These are phyloP conservation scores for Mirounga angustirostris DNA, from an alignment of 2,113 vertebrate genomes.

Conservation along the genomic window DNA sequence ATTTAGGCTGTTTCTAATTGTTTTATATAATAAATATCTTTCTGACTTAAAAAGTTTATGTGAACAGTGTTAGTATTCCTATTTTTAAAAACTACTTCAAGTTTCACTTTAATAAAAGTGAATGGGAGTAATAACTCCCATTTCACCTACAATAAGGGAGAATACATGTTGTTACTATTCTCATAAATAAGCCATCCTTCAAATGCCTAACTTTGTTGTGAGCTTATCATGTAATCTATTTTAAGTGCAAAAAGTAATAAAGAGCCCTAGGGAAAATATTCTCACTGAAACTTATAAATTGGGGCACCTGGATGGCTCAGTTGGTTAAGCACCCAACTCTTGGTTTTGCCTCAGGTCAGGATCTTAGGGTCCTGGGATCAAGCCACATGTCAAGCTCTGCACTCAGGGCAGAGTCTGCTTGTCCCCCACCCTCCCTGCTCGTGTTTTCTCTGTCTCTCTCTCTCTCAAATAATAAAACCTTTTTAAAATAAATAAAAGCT, in stretches of 20 bases:
- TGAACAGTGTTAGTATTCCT: background rate
- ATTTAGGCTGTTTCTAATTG: background rate
- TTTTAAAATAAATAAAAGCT: background rate
- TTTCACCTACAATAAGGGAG: background rate
- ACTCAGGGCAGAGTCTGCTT: too few species aligned
- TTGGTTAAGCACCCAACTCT: too few species aligned
- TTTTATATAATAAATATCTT: background rate
- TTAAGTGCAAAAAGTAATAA: background rate
- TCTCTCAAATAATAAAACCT: too few species aligned
- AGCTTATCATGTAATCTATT: background rate
- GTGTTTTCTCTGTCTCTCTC: too few species aligned
- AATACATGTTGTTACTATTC: background rate
- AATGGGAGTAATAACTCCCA: background rate
- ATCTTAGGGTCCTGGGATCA: too few species aligned
- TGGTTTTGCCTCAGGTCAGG: too few species aligned
- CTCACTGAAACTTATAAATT: background rate
- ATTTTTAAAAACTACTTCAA: background rate
- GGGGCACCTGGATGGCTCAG: too few species aligned
- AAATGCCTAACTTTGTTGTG: background rate
- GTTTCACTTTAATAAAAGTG: too few species aligned
- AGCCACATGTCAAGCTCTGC: too few species aligned
- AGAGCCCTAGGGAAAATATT: background rate
- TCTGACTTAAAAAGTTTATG: background rate
- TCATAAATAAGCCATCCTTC: background rate
- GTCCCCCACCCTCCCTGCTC: too few species aligned